Evolutionary conservation across 1,140 invertebrate genomes (phyloP).

Genomic region (Lamellibrachia luymesi): DNA sequence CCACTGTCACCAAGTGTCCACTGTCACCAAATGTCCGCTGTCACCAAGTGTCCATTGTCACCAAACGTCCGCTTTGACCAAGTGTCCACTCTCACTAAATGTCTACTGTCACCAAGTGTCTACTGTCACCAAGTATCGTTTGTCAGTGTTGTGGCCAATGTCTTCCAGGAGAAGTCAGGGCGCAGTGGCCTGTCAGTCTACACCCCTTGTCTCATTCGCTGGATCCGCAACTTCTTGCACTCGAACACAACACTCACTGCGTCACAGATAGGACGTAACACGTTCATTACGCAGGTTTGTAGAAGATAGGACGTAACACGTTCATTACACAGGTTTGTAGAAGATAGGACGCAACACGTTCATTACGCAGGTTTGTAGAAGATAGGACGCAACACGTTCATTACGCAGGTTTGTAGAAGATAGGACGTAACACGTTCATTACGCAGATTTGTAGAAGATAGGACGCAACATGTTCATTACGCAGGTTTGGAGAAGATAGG

Average conservation of each 20-base stretch:
- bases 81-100: not conserved
- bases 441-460: too few species aligned
- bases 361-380: too few species aligned
- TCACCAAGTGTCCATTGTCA: not conserved
- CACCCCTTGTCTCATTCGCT: slow-evolving; percentile 38
- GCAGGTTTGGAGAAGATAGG: not conserved
- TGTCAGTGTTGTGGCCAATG: not conserved
- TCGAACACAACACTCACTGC: slow-evolving; percentile 52
- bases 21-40: not conserved
- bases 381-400: too few species aligned
- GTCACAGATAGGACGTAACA: slow-evolving; percentile 50
- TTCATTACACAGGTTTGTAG: too few species aligned
- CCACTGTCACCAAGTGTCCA: not conserved
- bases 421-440: too few species aligned
- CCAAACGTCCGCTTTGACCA: too few species aligned
- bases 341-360: too few species aligned
- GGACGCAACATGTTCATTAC: slow-evolving; percentile 29
- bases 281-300: slow-evolving; percentile 36
- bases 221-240: slow-evolving; percentile 49
- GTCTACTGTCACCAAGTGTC: not conserved
- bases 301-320: too few species aligned
- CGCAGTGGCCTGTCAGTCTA: not conserved
- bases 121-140: not conserved
- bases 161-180: not conserved
- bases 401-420: too few species aligned